Evolutionary conservation across 2,113 vertebrate species (phyloP).

Genomic region (Erpornis zantholeuca): DNA sequence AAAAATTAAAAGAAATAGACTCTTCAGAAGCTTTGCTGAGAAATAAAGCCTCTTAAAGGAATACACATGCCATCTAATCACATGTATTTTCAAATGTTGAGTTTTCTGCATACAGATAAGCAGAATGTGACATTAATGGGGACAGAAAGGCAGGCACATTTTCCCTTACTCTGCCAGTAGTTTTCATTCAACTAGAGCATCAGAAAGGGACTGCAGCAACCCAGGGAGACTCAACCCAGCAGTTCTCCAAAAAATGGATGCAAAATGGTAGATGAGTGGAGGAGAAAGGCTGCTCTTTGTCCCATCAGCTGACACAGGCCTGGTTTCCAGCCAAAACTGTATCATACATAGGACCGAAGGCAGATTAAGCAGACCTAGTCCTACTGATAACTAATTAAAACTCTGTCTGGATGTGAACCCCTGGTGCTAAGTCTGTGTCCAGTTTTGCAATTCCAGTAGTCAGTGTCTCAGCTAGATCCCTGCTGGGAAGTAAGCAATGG

Average conservation of each 20-base stretch:
- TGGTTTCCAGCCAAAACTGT: background rate
- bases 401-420: background rate
- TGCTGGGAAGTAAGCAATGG: background rate
- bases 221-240: background rate
- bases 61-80: background rate
- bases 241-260: background rate
- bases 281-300: background rate
- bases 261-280: accelerated
- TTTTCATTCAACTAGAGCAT: background rate
- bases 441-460: background rate
- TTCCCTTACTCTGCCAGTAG: background rate
- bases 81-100: background rate
- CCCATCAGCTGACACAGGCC: background rate
- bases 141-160: background rate
- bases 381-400: background rate
- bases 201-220: background rate
- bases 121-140: background rate
- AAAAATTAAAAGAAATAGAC: constrained; percentile 69
- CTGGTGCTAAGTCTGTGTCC: background rate
- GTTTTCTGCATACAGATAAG: background rate
- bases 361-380: background rate
- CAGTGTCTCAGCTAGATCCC: background rate
- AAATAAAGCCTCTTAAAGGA: constrained; percentile 51
- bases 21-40: constrained; percentile 41
- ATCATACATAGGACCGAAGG: background rate